phyloP scores from a whole-genome alignment of 2,113 vertebrate species.

The Sitta europaea region DNA sequence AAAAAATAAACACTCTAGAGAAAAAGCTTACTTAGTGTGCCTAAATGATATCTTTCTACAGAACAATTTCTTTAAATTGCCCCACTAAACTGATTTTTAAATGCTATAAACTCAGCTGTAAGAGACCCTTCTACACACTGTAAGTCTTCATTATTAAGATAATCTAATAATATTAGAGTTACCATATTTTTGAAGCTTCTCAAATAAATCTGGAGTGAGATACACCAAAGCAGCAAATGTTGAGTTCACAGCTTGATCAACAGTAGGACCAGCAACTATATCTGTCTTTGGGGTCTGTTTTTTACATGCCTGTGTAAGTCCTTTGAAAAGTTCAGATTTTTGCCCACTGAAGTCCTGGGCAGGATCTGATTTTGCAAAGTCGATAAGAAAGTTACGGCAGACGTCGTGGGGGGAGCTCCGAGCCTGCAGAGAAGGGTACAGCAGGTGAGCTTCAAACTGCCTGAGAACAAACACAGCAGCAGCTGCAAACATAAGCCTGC shows the following conservation, averaged over 20 bases:
- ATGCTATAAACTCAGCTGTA: neutral
- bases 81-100: neutral
- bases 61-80: neutral
- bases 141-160: slow-evolving; percentile 67
- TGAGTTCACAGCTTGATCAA: slow-evolving; percentile 95
- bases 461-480: accelerated
- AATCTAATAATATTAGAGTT: slow-evolving; percentile 77
- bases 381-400: slow-evolving; percentile 81
- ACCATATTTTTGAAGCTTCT: slow-evolving; percentile 88
- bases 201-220: slow-evolving; percentile 88
- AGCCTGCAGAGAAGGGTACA: slow-evolving; percentile 49
- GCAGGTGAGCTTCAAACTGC: neutral
- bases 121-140: slow-evolving; percentile 44
- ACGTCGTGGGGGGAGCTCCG: slow-evolving; percentile 69
- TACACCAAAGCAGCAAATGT: slow-evolving; percentile 96
- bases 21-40: neutral
- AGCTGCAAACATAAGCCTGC: neutral
- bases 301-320: slow-evolving; percentile 84
- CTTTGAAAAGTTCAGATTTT: slow-evolving; percentile 85
- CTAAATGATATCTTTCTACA: neutral
- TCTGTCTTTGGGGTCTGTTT: slow-evolving; percentile 89
- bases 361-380: slow-evolving; percentile 90
- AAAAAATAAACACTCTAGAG: neutral
- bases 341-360: slow-evolving; percentile 80
- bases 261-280: slow-evolving; percentile 83